Base-by-base conservation (phyloP, 2,888 invertebrate genomes). In the Fragum sueziense region DNA sequence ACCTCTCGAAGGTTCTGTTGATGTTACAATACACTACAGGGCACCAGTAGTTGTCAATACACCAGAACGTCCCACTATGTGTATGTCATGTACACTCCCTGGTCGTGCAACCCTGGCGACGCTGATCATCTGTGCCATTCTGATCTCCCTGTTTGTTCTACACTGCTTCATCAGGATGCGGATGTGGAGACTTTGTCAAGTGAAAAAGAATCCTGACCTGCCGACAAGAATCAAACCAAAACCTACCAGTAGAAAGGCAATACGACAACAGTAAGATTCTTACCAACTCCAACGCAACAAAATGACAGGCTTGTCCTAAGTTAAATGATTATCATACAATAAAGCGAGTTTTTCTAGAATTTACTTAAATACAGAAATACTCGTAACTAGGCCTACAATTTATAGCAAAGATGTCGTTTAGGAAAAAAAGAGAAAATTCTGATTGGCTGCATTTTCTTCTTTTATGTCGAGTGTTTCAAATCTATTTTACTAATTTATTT, bases 21-120 rank as follows among this genome's bases (percentile, higher is more conserved):
- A 70, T n/a, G 71, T 80, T n/a, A 74, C 33, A 11, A 70, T 74
- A 37, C 33, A 65, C 3, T 80, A 80, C 31, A 47, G 65, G 9
- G 76, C 77, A 1, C 52, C 74, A 25, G 47, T 47, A 17, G 29
- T 29, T 0, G 31, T n/a, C 4, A 17, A 20, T 2, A 62, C 47
- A 29, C 68, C 54, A n/a, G 65, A 52, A 54, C 62, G 61, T n/a
- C 52, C 54, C 14, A 65, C 62, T 11, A 47, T 65, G 27, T 80
- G 80, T 29, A 37, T 74, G 20, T 25, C 54, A 17, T 80, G 80
- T 68, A 74, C 80, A 1, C 57, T 31, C 3, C 31, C 61, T 1
- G 80, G 80, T 2, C 54, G n/a, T 1, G 22, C 54, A 1, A 51
- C 76, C 27, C 70, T 74, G 3, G 29, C 70, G 7, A 37, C 57